Percentiles rank a stretch among this genome's conserved stretches.
Evolutionary conservation across 2,888 invertebrate genomes (phyloP).

Genomic region (Diaprepes abbreviatus): DNA sequence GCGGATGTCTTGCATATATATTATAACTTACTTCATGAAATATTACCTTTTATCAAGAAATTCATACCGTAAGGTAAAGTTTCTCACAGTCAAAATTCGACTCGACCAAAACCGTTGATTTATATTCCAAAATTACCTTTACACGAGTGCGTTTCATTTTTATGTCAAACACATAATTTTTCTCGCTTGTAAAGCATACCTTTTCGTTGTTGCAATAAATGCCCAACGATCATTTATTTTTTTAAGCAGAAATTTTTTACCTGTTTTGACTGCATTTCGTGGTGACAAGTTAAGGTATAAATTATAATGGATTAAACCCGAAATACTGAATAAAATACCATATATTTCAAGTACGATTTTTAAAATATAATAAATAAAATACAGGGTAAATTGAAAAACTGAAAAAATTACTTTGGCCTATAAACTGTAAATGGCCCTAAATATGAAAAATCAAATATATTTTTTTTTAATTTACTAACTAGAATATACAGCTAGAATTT

Average conservation of each 20-base stretch:
- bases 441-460: too few species aligned
- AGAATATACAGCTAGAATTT: too few species aligned
- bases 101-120: constrained; percentile 52
- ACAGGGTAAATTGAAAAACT: too few species aligned
- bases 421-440: too few species aligned
- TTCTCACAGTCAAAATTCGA: constrained; percentile 39
- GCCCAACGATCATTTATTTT: constrained; percentile 28
- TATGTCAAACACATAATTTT: constrained; percentile 51
- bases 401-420: too few species aligned
- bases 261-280: constrained; percentile 20
- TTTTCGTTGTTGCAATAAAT: constrained; percentile 31
- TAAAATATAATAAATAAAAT: too few species aligned
- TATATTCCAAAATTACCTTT: constrained; percentile 51
- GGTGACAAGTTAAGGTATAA: constrained; percentile 34
- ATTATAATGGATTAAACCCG: constrained; percentile 19
- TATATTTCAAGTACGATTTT: too few species aligned
- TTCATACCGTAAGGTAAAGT: constrained; percentile 33
- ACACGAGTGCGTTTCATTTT: constrained; percentile 53
- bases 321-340: too few species aligned
- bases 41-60: constrained; percentile 32
- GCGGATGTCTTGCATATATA: too few species aligned
- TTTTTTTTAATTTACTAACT: too few species aligned
- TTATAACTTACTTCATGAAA: constrained; percentile 21
- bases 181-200: constrained; percentile 34
- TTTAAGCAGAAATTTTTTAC: constrained; percentile 28